Base-by-base conservation (phyloP, 2,888 invertebrate species). In the Dicycla oo region DNA sequence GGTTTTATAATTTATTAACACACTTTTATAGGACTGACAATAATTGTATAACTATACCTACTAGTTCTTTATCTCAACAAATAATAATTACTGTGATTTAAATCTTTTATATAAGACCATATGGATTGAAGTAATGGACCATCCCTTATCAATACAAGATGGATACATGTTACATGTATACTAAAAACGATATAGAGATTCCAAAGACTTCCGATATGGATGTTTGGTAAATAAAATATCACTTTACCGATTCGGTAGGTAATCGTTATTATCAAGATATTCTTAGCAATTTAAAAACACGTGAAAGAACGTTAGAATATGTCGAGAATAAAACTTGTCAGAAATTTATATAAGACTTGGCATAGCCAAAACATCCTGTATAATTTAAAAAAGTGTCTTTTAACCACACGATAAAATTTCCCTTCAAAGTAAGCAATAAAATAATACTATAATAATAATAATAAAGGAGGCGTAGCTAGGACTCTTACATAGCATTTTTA, bases 151-250 rank as follows among this genome's bases (percentile, higher is more conserved):
- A 30, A n/a, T 45, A 58, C 43, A 74, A 54, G 11, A 45, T 43
- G 26, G 60, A 69, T 80, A 80, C 54, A 38, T 47, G 51, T 8
- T 60, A 34, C 57, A 54, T 45, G 34, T 43, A 67, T 49, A 38
- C n/a, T 26, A 30, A 30, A 63, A 56, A 30, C 15, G 15, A 45
- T 26, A 60, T 26, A 60, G 79, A 80, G 81, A 80, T 79, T 79
- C 76, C 43, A 67, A 38, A 61, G 11, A 57, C 40, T 75, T 61
- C 34, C 8, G 13, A 26, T 57, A 34, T 15, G 26, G 7, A 0
- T 61, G 26, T 45, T 60, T 67, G n/a, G 8, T 40, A 13, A 40
- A 30, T 20, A 40, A 23, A 72, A 57, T 26, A 64, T 18, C 5
- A 70, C 11, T 69, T 49, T 15, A 26, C 18, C 11, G 34, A 43